phyloP scores from a whole-genome alignment of 2,888 invertebrate genomes.

The Drosophila nigritarsus region DNA sequence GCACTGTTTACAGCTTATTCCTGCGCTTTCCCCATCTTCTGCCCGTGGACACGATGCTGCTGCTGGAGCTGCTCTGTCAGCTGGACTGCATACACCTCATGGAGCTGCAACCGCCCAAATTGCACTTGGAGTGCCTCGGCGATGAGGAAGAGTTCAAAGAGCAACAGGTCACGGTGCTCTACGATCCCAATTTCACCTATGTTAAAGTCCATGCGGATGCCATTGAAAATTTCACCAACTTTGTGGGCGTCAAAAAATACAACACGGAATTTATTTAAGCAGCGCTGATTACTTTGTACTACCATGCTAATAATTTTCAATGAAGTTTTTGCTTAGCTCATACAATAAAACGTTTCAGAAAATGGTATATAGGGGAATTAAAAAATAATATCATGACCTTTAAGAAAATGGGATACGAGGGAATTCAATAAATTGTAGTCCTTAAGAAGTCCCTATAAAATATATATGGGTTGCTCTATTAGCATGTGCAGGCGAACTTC shows the following conservation, averaged over 20 bases:
- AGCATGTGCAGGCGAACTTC: not conserved
- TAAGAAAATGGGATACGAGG: not conserved
- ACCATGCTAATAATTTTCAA: not conserved
- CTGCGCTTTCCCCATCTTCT: slow-evolving; percentile 88
- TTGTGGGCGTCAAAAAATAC: slow-evolving; percentile 87
- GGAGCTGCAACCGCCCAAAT: slow-evolving; percentile 71
- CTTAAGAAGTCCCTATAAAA: not conserved
- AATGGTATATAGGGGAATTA: not conserved
- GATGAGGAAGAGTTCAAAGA: slow-evolving; percentile 63
- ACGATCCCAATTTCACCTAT: slow-evolving; percentile 85
- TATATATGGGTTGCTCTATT: not conserved
- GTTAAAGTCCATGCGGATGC: slow-evolving; percentile 86
- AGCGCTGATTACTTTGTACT: not conserved
- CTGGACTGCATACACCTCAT: slow-evolving; percentile 86
- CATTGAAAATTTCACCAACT: slow-evolving; percentile 86
- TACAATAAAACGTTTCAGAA: not conserved
- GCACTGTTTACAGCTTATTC: slow-evolving; percentile 86
- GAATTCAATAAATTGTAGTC: not conserved
- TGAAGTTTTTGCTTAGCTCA: not conserved
- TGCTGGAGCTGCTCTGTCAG: slow-evolving; percentile 86
- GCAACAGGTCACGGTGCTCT: slow-evolving; percentile 85
- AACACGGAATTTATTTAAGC: slow-evolving; percentile 85
- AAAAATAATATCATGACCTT: no score
- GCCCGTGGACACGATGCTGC: slow-evolving; percentile 86
- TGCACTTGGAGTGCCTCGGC: slow-evolving; percentile 74